These are phyloP conservation scores for Pangasianodon gigas DNA, from an alignment of 2,113 vertebrate genomes.

Conservation along the genomic window DNA sequence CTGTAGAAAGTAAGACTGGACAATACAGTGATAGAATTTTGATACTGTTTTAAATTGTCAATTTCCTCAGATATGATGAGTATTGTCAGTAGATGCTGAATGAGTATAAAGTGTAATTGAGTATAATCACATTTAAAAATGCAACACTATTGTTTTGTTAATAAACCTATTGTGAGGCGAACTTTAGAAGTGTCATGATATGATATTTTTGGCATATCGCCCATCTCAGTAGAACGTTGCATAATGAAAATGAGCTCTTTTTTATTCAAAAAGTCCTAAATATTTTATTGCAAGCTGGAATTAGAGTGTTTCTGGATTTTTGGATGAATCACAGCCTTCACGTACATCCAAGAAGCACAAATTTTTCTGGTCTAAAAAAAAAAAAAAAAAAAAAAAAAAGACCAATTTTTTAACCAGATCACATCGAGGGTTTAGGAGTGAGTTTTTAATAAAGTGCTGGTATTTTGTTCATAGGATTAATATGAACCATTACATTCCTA, in stretches of 20 bases:
- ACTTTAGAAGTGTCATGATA: background rate
- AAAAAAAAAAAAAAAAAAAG: background rate
- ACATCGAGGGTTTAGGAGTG: background rate
- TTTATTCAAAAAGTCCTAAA: background rate
- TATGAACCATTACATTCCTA: background rate
- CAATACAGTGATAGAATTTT: background rate
- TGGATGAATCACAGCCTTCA: background rate
- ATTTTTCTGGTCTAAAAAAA: background rate
- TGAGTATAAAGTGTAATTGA: too few species aligned
- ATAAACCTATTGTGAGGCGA: background rate
- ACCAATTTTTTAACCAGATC: background rate
- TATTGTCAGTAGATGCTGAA: background rate
- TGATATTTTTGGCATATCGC: background rate
- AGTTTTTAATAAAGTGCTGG: background rate
- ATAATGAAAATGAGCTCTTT: background rate
- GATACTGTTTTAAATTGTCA: background rate
- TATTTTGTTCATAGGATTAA: background rate
- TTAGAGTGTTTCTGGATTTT: background rate
- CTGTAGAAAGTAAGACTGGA: background rate
- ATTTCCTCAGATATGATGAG: background rate
- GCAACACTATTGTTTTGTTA: background rate
- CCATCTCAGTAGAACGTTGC: background rate
- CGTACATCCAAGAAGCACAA: background rate
- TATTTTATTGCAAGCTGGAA: slow-evolving; percentile 2
- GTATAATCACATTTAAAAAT: background rate